Conservation (phyloP, 1,140 invertebrate genomes). For the Bombus superbus region DNA sequence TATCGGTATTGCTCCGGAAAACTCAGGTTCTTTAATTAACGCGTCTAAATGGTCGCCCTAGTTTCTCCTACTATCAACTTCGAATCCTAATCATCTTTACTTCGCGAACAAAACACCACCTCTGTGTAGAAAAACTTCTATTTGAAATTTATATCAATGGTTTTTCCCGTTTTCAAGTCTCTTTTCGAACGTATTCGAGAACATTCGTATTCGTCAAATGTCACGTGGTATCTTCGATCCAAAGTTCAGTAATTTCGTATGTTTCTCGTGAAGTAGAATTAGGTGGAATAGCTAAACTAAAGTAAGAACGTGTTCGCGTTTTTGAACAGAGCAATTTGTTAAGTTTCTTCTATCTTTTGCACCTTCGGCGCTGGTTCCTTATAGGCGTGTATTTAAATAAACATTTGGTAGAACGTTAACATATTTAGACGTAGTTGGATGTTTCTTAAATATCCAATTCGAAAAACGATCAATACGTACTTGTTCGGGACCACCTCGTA, state of each 20-base stretch:
- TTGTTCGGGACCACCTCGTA: no score
- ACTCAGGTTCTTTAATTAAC: constrained; percentile 28
- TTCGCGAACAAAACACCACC: neutral
- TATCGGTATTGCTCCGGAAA: constrained; percentile 12
- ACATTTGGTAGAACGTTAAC: no score
- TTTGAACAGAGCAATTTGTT: neutral
- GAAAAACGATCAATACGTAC: no score
- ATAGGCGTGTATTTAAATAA: no score
- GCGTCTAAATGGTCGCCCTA: constrained; percentile 19
- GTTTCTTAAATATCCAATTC: no score
- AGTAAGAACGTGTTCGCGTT: neutral
- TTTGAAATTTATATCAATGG: no score
- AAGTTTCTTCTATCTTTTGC: neutral
- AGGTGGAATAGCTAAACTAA: neutral
- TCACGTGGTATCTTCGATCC: neutral
- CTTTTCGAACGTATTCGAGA: neutral
- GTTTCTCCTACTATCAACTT: neutral
- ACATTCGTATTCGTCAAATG: neutral
- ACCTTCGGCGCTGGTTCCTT: no score
- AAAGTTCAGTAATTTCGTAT: neutral
- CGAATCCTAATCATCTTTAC: neutral
- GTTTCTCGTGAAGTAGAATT: neutral
- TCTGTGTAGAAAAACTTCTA: neutral
- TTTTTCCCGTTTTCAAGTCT: no score
- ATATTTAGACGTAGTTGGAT: no score